Percentiles rank a stretch among this genome's conserved stretches.
Conservation (phyloP, 2,113 vertebrate species). For the Apodemus sylvaticus region DNA sequence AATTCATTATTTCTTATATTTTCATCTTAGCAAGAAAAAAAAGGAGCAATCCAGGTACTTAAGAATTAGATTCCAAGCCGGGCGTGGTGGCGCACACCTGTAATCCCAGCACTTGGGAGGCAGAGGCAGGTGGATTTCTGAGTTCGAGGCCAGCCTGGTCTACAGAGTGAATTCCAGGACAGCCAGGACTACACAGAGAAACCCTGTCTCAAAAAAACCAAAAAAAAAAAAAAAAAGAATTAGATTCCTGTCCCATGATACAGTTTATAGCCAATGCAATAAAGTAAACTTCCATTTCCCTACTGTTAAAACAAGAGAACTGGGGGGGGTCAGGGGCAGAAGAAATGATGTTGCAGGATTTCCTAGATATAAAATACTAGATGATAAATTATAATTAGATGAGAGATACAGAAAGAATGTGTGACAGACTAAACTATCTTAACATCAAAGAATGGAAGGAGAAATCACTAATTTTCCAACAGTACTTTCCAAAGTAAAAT, state of each 20-base stretch:
- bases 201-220: no score
- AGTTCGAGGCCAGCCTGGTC: no score
- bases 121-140: no score
- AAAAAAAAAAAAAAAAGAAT: no score
- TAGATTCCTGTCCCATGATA: conserved; percentile 51
- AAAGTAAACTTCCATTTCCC: conserved; percentile 36
- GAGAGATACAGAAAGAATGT: neutral
- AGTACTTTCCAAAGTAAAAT: conserved; percentile 25
- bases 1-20: conserved; percentile 34
- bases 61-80: no score
- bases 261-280: neutral
- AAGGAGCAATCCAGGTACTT: conserved; percentile 16
- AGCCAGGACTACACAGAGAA: no score
- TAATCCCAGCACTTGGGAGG: no score
- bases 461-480: neutral
- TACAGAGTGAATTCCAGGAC: no score
- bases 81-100: no score
- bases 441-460: neutral
- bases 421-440: neutral
- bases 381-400: neutral
- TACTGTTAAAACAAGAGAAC: neutral
- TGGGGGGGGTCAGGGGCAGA: neutral
- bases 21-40: conserved; percentile 42
- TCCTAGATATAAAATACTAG: conserved; percentile 32
- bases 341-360: neutral